These are phyloP conservation scores for Chionis minor DNA, from an alignment of 2,113 vertebrate species.

Conservation along the genomic window DNA sequence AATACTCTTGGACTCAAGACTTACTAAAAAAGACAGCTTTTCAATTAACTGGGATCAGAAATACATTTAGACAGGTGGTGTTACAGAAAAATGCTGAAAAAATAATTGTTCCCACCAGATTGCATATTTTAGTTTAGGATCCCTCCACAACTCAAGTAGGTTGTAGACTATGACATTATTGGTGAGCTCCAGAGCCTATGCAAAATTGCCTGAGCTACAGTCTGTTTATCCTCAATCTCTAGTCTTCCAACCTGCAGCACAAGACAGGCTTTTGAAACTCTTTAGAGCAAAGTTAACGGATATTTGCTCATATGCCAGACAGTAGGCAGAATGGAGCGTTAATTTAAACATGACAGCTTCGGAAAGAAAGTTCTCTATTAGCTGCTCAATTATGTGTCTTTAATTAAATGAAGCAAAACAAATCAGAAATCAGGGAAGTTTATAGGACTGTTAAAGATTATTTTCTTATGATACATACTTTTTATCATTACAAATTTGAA, in stretches of 20 bases:
- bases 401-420: background rate
- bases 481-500: background rate
- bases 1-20: background rate
- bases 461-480: background rate
- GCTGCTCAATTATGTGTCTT: background rate
- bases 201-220: background rate
- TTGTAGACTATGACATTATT: background rate
- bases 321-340: background rate
- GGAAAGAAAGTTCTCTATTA: background rate
- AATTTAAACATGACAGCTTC: background rate
- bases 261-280: background rate
- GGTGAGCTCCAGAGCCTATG: background rate
- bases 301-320: background rate
- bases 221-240: background rate
- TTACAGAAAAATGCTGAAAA: background rate
- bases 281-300: background rate
- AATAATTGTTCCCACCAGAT: background rate
- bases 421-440: background rate
- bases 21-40: background rate
- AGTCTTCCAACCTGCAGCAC: background rate
- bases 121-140: background rate
- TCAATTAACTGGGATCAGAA: background rate
- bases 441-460: background rate
- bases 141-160: background rate
- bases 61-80: background rate